phyloP scores from a whole-genome alignment of 2,888 invertebrate genomes.

The Pollenia griseotomentosa region DNA sequence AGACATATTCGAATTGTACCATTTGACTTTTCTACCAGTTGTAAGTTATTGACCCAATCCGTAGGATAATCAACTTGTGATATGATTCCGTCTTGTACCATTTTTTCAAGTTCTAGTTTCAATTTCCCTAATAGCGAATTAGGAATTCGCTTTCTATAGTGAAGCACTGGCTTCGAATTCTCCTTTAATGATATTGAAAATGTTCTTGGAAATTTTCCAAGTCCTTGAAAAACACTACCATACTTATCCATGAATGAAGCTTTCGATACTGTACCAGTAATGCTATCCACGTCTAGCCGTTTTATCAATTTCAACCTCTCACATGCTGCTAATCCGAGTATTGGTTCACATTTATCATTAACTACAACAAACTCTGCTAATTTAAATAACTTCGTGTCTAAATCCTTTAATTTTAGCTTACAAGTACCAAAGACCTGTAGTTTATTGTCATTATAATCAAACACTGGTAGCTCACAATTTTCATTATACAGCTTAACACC shows the following conservation, averaged over 20 bases:
- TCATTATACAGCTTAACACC: constrained; percentile 46
- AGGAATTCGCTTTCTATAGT: constrained; percentile 74
- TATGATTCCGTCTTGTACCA: constrained; percentile 70
- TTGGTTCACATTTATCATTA: constrained; percentile 51
- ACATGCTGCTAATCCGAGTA: constrained; percentile 38
- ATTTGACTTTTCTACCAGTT: constrained; percentile 65
- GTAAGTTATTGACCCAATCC: constrained; percentile 75
- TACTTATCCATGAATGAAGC: constrained; percentile 30
- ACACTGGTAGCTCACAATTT: constrained; percentile 53
- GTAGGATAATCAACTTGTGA: constrained; percentile 74
- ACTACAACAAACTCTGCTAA: constrained; percentile 44
- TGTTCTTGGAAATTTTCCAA: constrained; percentile 68
- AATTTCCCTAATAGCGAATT: constrained; percentile 62
- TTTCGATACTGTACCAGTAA: constrained; percentile 56
- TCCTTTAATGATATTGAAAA: constrained; percentile 66
- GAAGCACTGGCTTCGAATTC: constrained; percentile 70
- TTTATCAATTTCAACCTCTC: constrained; percentile 36
- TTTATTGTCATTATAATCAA: constrained; percentile 70
- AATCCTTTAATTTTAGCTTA: constrained; percentile 21
- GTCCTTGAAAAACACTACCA: constrained; percentile 66
- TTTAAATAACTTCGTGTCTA: neutral
- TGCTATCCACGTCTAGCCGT: constrained; percentile 74
- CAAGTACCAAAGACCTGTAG: constrained; percentile 56
- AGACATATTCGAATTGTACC: constrained; percentile 67
- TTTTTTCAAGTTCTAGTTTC: constrained; percentile 66